These are phyloP conservation scores for Drosophila insularis DNA, from an alignment of 1,140 invertebrate species.

Conservation along the genomic window DNA sequence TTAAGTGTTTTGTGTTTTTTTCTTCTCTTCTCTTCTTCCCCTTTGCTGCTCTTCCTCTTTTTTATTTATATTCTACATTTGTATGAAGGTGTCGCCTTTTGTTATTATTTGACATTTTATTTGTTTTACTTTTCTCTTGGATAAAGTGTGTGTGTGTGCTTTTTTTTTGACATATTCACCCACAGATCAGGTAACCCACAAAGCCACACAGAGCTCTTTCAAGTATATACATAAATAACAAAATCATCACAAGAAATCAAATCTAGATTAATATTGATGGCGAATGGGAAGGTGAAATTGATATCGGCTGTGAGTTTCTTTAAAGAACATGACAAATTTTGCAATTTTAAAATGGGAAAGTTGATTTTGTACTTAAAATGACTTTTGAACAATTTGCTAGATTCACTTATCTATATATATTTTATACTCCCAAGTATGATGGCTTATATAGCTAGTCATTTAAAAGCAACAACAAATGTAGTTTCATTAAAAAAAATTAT, in stretches of 20 bases:
- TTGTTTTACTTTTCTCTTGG: slow-evolving; percentile 44
- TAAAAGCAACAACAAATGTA: too few species aligned
- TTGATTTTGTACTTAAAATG: too few species aligned
- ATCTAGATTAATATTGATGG: neutral
- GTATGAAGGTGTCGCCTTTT: slow-evolving; percentile 25
- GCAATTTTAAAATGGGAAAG: too few species aligned
- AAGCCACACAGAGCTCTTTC: neutral
- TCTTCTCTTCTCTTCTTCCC: slow-evolving; percentile 8
- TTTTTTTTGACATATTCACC: slow-evolving; percentile 15
- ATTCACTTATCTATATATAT: too few species aligned
- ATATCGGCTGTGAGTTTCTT: neutral
- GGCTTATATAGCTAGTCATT: too few species aligned
- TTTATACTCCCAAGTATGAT: too few species aligned
- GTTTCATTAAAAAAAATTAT: too few species aligned
- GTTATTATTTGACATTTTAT: slow-evolving; percentile 56
- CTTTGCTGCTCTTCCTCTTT: slow-evolving; percentile 29
- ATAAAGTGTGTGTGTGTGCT: neutral
- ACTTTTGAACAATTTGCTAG: too few species aligned
- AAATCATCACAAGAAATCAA: neutral
- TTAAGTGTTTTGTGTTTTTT: slow-evolving; percentile 62
- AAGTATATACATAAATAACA: neutral
- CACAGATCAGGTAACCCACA: slow-evolving; percentile 6
- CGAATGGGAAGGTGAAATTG: neutral
- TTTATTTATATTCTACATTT: slow-evolving; percentile 22
- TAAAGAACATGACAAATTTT: too few species aligned